Conservation (phyloP, 2,888 invertebrate genomes). For the Buathra laborator region DNA sequence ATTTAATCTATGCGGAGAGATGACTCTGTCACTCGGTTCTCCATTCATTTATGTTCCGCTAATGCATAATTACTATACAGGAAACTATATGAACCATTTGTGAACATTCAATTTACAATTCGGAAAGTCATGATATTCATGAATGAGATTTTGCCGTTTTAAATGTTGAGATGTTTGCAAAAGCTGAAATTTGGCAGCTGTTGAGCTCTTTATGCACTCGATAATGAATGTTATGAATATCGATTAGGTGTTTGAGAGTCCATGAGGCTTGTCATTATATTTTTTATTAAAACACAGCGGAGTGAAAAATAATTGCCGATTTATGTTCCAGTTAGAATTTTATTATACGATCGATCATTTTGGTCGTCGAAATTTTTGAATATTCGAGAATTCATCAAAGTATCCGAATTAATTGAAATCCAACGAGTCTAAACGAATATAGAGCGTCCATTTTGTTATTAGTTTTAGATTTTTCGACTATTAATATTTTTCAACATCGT, state of each 20-base stretch:
- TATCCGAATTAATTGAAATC: not conserved
- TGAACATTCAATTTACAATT: too few species aligned
- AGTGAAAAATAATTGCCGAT: too few species aligned
- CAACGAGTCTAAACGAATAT: not conserved
- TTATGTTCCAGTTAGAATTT: too few species aligned
- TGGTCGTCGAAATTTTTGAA: too few species aligned
- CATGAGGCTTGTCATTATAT: not conserved
- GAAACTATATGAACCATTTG: too few species aligned
- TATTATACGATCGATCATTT: too few species aligned
- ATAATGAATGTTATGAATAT: not conserved
- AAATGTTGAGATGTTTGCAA: too few species aligned
- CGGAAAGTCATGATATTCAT: too few species aligned
- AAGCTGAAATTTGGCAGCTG: not conserved
- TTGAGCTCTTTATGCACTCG: not conserved
- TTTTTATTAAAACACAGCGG: not conserved
- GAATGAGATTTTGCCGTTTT: too few species aligned
- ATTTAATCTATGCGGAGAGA: not conserved
- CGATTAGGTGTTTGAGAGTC: not conserved
- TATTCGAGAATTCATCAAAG: too few species aligned
- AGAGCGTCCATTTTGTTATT: not conserved
- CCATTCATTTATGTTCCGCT: not conserved
- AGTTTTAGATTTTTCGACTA: not conserved
- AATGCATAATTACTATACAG: not conserved
- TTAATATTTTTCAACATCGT: not conserved
- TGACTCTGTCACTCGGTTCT: not conserved